Conservation (phyloP, 2,797 vertebrate species). For the Siniperca undulata region DNA sequence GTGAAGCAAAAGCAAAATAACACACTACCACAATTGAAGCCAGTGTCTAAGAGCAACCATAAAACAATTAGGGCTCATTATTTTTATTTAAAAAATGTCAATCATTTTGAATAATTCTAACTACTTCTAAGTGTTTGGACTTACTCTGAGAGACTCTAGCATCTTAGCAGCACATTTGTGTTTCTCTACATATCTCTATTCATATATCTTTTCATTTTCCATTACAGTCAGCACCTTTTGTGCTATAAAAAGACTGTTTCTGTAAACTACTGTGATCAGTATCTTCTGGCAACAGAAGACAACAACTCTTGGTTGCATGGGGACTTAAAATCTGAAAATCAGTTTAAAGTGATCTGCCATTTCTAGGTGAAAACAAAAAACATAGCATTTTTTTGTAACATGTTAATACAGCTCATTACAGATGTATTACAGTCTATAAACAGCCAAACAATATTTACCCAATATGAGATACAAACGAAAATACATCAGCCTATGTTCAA, state of each 20-base stretch:
- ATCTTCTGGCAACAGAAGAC: constrained; percentile 37
- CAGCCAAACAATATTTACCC: constrained; percentile 8
- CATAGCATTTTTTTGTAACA: neutral
- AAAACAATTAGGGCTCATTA: neutral
- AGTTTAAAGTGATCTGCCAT: neutral
- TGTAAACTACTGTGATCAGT: constrained; percentile 13
- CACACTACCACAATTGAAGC: neutral
- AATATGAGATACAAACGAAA: neutral
- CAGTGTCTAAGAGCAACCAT: neutral
- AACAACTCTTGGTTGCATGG: neutral
- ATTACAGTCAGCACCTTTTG: constrained; percentile 6
- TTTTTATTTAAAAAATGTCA: neutral
- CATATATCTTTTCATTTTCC: neutral
- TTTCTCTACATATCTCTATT: constrained; percentile 5
- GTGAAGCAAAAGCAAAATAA: constrained; percentile 7
- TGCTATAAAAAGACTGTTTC: constrained; percentile 6
- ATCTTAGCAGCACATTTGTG: constrained; percentile 7
- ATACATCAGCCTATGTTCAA: neutral
- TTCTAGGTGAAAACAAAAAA: neutral
- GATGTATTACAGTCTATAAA: neutral
- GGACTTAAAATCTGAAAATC: neutral
- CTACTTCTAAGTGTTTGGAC: neutral
- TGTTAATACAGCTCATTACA: neutral
- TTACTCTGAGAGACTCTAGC: neutral
- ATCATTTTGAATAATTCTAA: neutral